These are phyloP conservation scores for Ispidina lecontei DNA, from an alignment of 2,797 vertebrate genomes.

Conservation along the genomic window DNA sequence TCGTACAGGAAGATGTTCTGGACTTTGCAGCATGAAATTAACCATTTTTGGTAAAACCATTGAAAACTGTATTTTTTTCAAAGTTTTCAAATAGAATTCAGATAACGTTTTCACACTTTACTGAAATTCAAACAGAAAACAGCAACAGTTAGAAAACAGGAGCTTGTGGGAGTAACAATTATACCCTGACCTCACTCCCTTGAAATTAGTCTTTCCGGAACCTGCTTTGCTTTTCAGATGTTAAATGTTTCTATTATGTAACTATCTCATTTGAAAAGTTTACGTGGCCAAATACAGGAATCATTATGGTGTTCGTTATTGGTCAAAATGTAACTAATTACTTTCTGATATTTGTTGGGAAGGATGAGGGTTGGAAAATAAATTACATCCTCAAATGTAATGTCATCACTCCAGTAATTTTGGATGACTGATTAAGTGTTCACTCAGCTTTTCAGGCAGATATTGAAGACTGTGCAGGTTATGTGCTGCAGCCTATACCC, in stretches of 20 bases:
- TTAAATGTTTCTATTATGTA: neutral
- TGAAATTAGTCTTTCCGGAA: neutral
- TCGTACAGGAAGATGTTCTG: neutral
- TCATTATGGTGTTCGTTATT: neutral
- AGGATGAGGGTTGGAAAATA: neutral
- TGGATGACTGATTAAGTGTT: neutral
- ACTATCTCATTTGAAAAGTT: neutral
- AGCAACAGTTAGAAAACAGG: neutral
- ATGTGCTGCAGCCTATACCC: neutral
- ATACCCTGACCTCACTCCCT: neutral
- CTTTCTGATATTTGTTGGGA: neutral
- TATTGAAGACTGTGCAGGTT: neutral
- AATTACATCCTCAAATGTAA: neutral
- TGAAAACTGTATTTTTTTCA: neutral
- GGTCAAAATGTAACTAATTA: conserved; percentile 3
- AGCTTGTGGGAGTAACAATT: neutral
- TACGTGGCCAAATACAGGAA: neutral
- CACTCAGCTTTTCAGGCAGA: neutral
- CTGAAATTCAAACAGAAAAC: neutral
- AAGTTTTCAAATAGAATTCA: neutral
- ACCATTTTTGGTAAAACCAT: neutral
- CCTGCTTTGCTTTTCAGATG: neutral
- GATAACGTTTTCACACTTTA: neutral
- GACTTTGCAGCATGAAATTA: neutral
- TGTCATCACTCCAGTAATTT: neutral